Conservation (phyloP, 2,888 invertebrate genomes). For the Drosophila borealis region DNA sequence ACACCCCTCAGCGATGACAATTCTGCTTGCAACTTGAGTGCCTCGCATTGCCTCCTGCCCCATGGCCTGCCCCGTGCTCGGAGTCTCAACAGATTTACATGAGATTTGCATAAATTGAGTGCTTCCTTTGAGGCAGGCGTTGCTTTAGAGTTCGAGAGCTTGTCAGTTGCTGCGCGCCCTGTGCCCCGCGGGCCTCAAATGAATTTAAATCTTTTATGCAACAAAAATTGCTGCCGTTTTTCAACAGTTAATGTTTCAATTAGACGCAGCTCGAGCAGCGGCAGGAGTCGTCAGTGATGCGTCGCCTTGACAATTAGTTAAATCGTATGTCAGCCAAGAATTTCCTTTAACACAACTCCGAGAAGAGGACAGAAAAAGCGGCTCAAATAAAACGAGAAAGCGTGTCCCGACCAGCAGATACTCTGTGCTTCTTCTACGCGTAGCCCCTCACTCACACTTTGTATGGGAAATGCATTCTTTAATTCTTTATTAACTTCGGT, state of each 20-base stretch:
- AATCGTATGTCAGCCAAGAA: constrained; percentile 32
- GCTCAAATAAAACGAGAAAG: constrained; percentile 1
- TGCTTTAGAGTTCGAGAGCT: constrained; percentile 37
- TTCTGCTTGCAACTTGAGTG: constrained; percentile 54
- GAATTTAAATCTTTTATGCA: constrained; percentile 77
- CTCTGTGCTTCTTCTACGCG: too few relatives aligned
- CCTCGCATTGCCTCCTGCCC: constrained; percentile 5
- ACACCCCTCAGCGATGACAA: constrained; percentile 36
- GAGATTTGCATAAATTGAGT: constrained; percentile 83
- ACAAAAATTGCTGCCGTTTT: constrained; percentile 69
- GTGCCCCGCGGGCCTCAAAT: constrained; percentile 50
- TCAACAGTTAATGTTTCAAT: constrained; percentile 79
- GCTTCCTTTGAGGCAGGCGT: constrained; percentile 76
- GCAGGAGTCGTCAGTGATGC: constrained; percentile 12
- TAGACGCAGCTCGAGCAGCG: constrained; percentile 44
- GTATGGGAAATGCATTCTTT: too few relatives aligned
- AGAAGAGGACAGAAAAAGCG: neutral
- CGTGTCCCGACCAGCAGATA: too few relatives aligned
- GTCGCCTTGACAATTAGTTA: constrained; percentile 52
- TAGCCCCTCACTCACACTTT: too few relatives aligned
- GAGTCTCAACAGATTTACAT: constrained; percentile 82
- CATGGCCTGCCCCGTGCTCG: neutral
- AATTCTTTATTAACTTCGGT: too few relatives aligned
- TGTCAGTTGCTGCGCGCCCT: neutral
- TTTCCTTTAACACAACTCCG: neutral